Evolutionary conservation across 2,797 vertebrate genomes (phyloP), one percentile per base, ranked within the genome.

Genomic region (Eulemur mongoz): DNA sequence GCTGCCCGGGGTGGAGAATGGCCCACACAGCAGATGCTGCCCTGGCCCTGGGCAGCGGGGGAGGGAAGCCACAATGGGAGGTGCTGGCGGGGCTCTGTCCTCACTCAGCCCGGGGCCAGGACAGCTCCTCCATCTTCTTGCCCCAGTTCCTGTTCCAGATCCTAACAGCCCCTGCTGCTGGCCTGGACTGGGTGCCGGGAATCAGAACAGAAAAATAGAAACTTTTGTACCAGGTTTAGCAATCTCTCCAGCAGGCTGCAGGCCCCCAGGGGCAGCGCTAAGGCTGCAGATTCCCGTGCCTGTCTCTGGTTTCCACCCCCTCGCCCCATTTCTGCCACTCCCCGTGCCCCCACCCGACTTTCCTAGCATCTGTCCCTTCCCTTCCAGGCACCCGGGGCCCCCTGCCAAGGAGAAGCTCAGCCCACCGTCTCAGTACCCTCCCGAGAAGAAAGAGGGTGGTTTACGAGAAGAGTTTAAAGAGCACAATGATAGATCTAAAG

Each of bases 51-150:
- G 32, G 65, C 14, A 4, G 12, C 65, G 45, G 3, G n/a, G 6
- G n/a, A 13, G 5, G 7, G 76, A 75, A 1, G 23, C 20, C 20
- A 59, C 59, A 63, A 27, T 35, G 50, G 38, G 18, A 18, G 12
- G 1, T 9, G 15, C 20, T 15, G 32, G 25, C 23, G 14, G 4
- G 30, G 30, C 59, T 25, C 4, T 20, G 54, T 86, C 95, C 94
- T 85, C 82, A 0, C 35, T 73, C 48, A 27, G 79, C 79, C 93
- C 2, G 2, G 38, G 65, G 23, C 63, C 52, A 25, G 50, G 80
- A 95, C 65, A 94, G 61, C 35, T 45, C 32, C 59, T 89, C 75
- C 50, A 25, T 89, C 93, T 85, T 91, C 86, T 91, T 76, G 76
- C 4, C 85, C 75, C 4, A 32, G 3, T 63, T 96, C 79, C 78